Evolutionary conservation across 2,113 vertebrate species (phyloP).

Genomic region (Dascyllus trimaculatus): DNA sequence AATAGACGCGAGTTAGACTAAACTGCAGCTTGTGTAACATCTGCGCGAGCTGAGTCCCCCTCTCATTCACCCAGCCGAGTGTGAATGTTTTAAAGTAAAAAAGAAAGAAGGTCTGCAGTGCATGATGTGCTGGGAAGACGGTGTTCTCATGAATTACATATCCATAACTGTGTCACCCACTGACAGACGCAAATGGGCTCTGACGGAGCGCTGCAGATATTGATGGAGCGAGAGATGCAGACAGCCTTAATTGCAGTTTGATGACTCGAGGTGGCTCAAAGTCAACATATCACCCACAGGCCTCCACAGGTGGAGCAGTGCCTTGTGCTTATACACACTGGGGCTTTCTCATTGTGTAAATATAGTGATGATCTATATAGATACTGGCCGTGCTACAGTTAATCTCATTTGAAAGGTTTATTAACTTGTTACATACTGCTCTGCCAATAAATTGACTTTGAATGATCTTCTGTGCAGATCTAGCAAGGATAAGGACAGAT

Average conservation of each 20-base stretch:
- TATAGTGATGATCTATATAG: conserved; percentile 65
- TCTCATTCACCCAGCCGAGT: conserved; percentile 55
- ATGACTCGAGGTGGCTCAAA: conserved; percentile 68
- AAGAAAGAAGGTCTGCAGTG: conserved; percentile 36
- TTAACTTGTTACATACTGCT: conserved; percentile 55
- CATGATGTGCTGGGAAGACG: conserved; percentile 55
- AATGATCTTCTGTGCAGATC: conserved; percentile 54
- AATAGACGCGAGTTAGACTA: conserved; percentile 49
- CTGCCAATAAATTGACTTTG: conserved; percentile 62
- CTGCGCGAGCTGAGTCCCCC: conserved; percentile 52
- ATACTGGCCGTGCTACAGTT: conserved; percentile 60
- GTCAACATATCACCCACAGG: conserved; percentile 63
- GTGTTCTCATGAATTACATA: conserved; percentile 75
- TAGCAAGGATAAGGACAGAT: conserved; percentile 37
- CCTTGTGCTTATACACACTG: conserved; percentile 5
- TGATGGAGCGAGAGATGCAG: conserved; percentile 62
- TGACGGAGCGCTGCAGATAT: conserved; percentile 69
- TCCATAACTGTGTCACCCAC: conserved; percentile 72
- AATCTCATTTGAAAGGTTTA: conserved; percentile 75
- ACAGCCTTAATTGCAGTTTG: conserved; percentile 76
- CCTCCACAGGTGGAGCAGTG: conserved; percentile 54
- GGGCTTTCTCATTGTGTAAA: conserved; percentile 59
- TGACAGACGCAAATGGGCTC: conserved; percentile 66
- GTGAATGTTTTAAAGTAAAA: conserved; percentile 60
- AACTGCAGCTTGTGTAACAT: conserved; percentile 61